Percentiles rank a stretch among this genome's conserved stretches.
These are phyloP conservation scores for Lathamus discolor DNA, from an alignment of 2,113 vertebrate genomes.

Conservation along the genomic window DNA sequence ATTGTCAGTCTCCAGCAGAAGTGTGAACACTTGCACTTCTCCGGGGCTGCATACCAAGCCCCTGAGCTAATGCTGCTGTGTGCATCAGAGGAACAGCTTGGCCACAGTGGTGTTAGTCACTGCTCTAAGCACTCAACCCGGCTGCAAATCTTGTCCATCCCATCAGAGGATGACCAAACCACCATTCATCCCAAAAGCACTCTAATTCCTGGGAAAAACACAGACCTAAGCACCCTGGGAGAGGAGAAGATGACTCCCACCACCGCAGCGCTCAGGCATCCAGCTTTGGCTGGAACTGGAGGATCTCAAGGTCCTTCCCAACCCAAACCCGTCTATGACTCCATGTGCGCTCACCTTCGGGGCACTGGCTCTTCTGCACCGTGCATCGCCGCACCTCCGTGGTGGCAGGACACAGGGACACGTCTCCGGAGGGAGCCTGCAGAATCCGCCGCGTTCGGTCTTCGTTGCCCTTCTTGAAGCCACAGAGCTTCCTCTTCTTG, in stretches of 20 bases:
- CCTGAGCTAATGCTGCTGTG: neutral
- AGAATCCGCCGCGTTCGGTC: slow-evolving; percentile 81
- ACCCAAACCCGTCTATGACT: neutral
- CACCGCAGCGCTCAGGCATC: fast-evolving
- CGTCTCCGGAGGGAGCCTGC: slow-evolving; percentile 74
- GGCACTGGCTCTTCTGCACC: slow-evolving; percentile 81
- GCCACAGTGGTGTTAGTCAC: neutral
- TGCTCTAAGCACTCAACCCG: neutral
- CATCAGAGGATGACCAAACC: neutral
- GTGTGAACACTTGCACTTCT: neutral
- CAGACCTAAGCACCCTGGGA: neutral
- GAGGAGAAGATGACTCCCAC: neutral
- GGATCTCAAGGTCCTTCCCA: neutral
- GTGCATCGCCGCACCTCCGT: slow-evolving; percentile 85
- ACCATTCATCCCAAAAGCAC: neutral
- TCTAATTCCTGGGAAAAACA: neutral
- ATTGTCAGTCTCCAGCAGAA: neutral
- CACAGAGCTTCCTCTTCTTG: slow-evolving; percentile 92
- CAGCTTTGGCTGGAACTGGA: neutral
- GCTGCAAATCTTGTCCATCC: neutral
- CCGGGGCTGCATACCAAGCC: neutral
- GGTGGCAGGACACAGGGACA: slow-evolving; percentile 77
- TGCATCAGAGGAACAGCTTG: neutral
- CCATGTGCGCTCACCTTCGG: slow-evolving; percentile 75
- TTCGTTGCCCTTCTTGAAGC: slow-evolving; percentile 91